A percentile compares a stretch with the other conserved stretches of the same genome.
Evolutionary conservation across 2,797 vertebrate species (phyloP).

Genomic region (Pangasius krempfi): DNA sequence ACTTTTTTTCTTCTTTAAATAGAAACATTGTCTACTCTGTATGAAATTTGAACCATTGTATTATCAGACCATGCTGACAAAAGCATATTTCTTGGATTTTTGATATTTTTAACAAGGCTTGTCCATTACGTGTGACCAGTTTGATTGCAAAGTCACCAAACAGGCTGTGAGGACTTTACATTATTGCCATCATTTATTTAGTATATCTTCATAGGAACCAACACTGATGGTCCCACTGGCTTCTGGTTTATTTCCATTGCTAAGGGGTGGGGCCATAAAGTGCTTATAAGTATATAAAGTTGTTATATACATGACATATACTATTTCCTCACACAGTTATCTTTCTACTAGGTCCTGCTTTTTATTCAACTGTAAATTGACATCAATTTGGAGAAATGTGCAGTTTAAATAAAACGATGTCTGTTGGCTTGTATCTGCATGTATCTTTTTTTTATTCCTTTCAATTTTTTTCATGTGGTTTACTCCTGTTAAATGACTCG

Average conservation of each 20-base stretch:
- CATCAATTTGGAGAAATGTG: neutral
- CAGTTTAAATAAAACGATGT: neutral
- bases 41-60: neutral
- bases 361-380: neutral
- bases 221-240: neutral
- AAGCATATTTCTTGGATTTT: neutral
- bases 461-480: constrained; percentile 1
- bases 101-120: neutral
- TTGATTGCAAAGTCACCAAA: neutral
- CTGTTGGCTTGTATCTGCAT: neutral
- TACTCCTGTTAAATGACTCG: constrained; percentile 24
- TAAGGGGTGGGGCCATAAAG: neutral
- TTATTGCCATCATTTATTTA: neutral
- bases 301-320: neutral
- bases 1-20: too few relatives aligned
- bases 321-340: neutral
- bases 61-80: neutral
- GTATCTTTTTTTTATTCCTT: neutral
- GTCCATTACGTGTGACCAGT: neutral
- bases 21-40: neutral
- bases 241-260: neutral
- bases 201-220: neutral
- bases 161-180: neutral
- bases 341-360: neutral
- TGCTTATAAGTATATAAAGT: too few relatives aligned